Evolutionary conservation across 2,797 vertebrate genomes (phyloP).

Genomic region (Anas acuta): DNA sequence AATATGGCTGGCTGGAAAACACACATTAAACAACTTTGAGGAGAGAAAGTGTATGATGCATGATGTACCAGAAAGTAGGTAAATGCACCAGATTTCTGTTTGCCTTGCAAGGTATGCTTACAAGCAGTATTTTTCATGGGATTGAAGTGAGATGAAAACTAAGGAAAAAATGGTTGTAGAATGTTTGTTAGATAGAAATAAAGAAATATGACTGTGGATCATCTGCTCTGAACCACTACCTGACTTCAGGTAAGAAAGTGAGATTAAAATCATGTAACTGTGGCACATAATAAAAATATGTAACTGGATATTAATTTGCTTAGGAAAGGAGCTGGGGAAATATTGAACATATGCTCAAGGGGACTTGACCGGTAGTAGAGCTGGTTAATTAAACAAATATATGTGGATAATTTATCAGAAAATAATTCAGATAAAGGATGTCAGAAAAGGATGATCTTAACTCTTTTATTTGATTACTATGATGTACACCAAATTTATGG

Average conservation of each 20-base stretch:
- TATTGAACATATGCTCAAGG: neutral
- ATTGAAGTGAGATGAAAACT: neutral
- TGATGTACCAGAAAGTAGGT: neutral
- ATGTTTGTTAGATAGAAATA: neutral
- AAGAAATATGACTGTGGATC: neutral
- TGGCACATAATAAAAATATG: neutral
- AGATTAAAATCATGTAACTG: neutral
- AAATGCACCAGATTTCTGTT: neutral
- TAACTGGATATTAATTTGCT: neutral
- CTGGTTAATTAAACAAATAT: conserved; percentile 29
- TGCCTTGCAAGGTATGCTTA: neutral
- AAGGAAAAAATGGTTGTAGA: neutral
- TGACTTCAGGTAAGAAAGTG: neutral
- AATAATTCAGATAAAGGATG: neutral
- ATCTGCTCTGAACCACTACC: neutral
- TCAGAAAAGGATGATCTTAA: neutral
- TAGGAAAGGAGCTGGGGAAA: neutral
- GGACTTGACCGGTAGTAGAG: neutral
- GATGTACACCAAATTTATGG: neutral
- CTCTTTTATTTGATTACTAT: neutral
- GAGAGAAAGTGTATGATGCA: neutral
- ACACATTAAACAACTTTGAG: neutral
- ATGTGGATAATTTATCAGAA: neutral
- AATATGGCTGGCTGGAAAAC: neutral
- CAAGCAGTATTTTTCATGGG: neutral